Evolutionary conservation across 2,113 vertebrate genomes (phyloP).

Genomic region (Pristiophorus japonicus): DNA sequence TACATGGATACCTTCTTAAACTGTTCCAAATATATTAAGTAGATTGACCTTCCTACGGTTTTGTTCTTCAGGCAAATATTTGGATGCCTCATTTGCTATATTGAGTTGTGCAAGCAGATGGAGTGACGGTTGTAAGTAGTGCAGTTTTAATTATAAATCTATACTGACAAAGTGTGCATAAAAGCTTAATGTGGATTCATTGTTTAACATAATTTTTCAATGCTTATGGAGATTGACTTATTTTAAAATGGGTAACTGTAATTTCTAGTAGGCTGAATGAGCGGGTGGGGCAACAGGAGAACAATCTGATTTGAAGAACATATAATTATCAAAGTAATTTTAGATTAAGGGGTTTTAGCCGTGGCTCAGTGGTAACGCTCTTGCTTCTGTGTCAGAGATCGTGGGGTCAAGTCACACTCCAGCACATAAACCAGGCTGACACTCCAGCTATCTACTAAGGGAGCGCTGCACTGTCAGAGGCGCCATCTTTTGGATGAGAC

Average conservation of each 20-base stretch:
- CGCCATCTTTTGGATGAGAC: background rate
- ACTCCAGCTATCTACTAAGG: background rate
- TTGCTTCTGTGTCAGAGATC: background rate
- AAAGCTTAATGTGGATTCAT: background rate
- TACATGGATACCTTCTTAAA: background rate
- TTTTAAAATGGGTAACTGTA: background rate
- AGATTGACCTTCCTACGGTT: background rate
- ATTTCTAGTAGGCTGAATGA: background rate
- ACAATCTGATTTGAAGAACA: background rate
- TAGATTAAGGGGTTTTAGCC: background rate
- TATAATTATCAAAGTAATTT: background rate
- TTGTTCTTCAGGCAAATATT: background rate
- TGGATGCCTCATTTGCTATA: background rate
- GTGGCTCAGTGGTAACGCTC: background rate
- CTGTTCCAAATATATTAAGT: background rate
- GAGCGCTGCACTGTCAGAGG: too few species aligned
- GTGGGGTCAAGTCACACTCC: background rate
- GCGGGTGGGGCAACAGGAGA: background rate
- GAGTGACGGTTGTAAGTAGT: background rate
- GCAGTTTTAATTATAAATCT: background rate
- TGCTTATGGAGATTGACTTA: background rate
- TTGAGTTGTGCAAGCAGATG: background rate
- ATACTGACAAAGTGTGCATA: background rate
- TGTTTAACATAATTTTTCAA: background rate
- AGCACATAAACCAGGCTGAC: background rate